A percentile compares a stretch with the other conserved stretches of the same genome.
phyloP scores from a whole-genome alignment of 2,113 vertebrate species.

The Strigops habroptila region DNA sequence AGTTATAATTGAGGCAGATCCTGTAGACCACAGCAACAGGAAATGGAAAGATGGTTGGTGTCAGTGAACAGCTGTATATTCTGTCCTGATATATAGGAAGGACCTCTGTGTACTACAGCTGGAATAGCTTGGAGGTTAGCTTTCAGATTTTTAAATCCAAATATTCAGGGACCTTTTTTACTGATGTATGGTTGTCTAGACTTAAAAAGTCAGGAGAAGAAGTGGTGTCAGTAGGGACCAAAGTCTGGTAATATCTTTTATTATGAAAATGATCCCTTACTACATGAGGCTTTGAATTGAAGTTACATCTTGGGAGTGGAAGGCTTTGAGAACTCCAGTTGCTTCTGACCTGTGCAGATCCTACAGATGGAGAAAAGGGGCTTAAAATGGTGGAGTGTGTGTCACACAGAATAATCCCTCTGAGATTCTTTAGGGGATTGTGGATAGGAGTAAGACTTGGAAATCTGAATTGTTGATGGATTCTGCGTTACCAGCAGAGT shows the following conservation, averaged over 20 bases:
- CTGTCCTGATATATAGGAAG: not conserved
- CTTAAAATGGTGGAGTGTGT: not conserved
- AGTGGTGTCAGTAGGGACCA: not conserved
- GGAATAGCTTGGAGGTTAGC: not conserved
- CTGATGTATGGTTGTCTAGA: not conserved
- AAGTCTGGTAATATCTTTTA: not conserved
- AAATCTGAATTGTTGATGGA: not conserved
- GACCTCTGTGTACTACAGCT: not conserved
- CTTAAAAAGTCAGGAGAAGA: not conserved
- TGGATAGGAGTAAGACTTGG: not conserved
- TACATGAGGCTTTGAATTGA: not conserved
- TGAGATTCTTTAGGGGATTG: not conserved
- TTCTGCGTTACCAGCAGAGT: fast-evolving
- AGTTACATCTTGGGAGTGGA: not conserved
- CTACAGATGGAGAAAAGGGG: not conserved
- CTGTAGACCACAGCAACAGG: not conserved
- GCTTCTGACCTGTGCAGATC: not conserved
- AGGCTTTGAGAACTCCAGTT: not conserved
- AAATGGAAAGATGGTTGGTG: not conserved
- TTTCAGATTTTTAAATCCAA: not conserved
- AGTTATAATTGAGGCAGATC: not conserved
- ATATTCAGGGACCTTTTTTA: not conserved
- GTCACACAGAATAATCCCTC: not conserved
- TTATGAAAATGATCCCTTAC: not conserved
- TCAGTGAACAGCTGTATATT: not conserved